Evolutionary conservation across 2,888 invertebrate genomes (phyloP).

Genomic region (Drosophila ustulata): DNA sequence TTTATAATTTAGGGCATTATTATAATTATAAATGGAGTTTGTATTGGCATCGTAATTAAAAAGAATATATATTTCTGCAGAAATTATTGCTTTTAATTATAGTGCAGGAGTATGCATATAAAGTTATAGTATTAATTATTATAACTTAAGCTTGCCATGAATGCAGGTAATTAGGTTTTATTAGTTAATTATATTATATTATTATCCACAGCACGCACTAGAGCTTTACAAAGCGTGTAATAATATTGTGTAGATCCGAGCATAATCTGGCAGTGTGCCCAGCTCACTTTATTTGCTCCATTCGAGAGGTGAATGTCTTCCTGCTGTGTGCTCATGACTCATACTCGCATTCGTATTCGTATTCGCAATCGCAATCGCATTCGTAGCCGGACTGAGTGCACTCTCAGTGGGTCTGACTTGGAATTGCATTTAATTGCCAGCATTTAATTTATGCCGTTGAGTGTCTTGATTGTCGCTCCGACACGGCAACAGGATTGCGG

Average conservation of each 20-base stretch:
- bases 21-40: too few relatives aligned
- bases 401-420: slow-evolving; percentile 38
- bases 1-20: too few relatives aligned
- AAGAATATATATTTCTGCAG: not conserved
- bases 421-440: slow-evolving; percentile 64
- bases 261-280: slow-evolving; percentile 36
- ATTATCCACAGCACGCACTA: not conserved
- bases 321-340: slow-evolving; percentile 29
- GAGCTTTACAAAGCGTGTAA: not conserved
- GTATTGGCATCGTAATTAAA: too few relatives aligned
- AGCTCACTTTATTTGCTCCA: slow-evolving; percentile 9
- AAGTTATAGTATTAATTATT: not conserved
- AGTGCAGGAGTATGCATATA: not conserved
- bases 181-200: slow-evolving; percentile 1
- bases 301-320: slow-evolving; percentile 44
- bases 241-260: not conserved
- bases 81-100: slow-evolving; percentile 1
- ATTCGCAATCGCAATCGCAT: not conserved
- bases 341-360: slow-evolving; percentile 7
- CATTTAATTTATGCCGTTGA: slow-evolving; percentile 58
- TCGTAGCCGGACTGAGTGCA: slow-evolving; percentile 38
- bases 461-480: slow-evolving; percentile 54
- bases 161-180: not conserved
- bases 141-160: not conserved
- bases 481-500: slow-evolving; percentile 10